A percentile compares a stretch with the other conserved stretches of the same genome.
Evolutionary conservation across 2,797 vertebrate genomes (phyloP).

Genomic region (Astyanax mexicanus): DNA sequence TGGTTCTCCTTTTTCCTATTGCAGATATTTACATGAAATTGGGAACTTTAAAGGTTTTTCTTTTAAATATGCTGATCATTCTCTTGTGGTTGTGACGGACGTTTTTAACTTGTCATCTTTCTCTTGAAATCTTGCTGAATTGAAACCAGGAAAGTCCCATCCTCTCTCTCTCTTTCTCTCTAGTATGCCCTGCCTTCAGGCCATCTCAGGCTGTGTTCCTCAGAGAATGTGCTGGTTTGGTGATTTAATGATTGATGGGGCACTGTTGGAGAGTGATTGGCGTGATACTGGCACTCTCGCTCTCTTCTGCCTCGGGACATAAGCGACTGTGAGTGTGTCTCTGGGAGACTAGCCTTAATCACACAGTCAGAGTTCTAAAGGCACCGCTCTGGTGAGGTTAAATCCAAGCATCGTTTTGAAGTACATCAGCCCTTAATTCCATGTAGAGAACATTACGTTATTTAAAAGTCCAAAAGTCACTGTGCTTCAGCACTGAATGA

Average conservation of each 20-base stretch:
- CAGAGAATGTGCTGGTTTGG: slow-evolving; percentile 14
- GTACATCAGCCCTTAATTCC: neutral
- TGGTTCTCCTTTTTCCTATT: neutral
- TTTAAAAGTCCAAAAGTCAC: neutral
- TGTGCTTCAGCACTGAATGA: neutral
- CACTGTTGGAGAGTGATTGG: slow-evolving; percentile 18
- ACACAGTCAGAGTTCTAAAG: neutral
- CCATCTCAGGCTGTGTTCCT: neutral
- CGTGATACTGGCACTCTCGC: slow-evolving; percentile 4
- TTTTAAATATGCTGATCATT: neutral
- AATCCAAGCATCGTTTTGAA: neutral
- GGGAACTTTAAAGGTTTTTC: neutral
- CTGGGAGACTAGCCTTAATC: neutral
- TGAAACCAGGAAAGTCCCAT: slow-evolving; percentile 22
- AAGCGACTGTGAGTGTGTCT: neutral
- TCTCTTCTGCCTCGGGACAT: neutral
- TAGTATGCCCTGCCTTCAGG: neutral
- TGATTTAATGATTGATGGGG: slow-evolving; percentile 30
- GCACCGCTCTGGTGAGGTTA: neutral
- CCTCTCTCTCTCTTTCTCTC: neutral
- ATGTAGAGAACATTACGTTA: neutral
- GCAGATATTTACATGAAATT: neutral
- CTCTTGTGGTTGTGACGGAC: neutral
- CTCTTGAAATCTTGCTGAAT: slow-evolving; percentile 11
- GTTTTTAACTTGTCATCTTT: slow-evolving; percentile 11